Conservation (phyloP, 2,797 vertebrate species). For the Liparis tanakae region DNA sequence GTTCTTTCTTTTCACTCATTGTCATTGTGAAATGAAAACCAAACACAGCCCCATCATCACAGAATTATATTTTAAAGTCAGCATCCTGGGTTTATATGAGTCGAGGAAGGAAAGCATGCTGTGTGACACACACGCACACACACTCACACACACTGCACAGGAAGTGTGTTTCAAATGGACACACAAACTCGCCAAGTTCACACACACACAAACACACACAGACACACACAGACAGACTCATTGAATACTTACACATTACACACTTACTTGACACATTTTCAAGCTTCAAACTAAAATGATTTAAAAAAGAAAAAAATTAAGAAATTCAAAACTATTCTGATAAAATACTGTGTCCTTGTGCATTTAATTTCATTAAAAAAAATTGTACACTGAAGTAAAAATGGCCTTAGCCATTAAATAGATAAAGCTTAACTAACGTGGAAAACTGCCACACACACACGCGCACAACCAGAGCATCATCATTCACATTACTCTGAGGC, state of each 20-base stretch:
- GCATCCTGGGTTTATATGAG: slow-evolving; percentile 49
- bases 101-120: slow-evolving; percentile 52
- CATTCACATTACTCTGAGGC: slow-evolving; percentile 33
- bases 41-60: slow-evolving; percentile 55
- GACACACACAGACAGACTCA: slow-evolving; percentile 1
- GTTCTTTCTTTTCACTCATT: slow-evolving; percentile 68
- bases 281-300: neutral
- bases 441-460: slow-evolving; percentile 3
- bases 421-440: slow-evolving; percentile 22
- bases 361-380: neutral
- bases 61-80: slow-evolving; percentile 70
- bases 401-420: slow-evolving; percentile 34
- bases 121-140: slow-evolving; percentile 7
- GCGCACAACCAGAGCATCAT: slow-evolving; percentile 10
- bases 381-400: slow-evolving; percentile 12
- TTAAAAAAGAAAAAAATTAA: neutral
- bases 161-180: slow-evolving; percentile 42
- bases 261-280: neutral
- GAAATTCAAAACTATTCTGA: neutral
- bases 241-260: too few relatives aligned
- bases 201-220: neutral
- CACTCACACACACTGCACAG: slow-evolving; percentile 30
- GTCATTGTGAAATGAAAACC: slow-evolving; percentile 63
- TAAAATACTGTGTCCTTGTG: slow-evolving; percentile 7
- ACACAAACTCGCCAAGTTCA: neutral